These are phyloP conservation scores for Dryadula phaetusa DNA, from an alignment of 2,888 invertebrate genomes.

Conservation along the genomic window DNA sequence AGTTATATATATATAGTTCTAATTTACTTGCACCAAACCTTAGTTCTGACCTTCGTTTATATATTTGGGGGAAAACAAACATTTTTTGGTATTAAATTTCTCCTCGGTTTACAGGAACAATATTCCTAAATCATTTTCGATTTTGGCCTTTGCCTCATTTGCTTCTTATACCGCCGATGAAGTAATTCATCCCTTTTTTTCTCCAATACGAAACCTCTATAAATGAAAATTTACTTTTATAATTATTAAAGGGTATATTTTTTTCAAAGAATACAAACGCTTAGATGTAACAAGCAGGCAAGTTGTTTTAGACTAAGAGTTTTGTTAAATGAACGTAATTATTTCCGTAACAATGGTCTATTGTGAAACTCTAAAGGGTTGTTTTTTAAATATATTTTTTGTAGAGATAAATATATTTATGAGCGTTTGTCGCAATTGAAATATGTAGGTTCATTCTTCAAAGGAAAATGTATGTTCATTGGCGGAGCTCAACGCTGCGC, in stretches of 20 bases:
- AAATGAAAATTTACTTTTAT: constrained; percentile 27
- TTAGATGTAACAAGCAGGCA: not conserved
- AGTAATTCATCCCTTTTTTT: constrained; percentile 13
- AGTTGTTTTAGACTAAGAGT: not conserved
- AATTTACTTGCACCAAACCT: not conserved
- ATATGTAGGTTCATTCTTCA: too few species aligned
- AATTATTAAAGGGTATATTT: constrained; percentile 1
- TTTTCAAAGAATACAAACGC: constrained; percentile 4
- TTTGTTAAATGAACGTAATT: not conserved
- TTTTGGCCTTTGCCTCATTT: constrained; percentile 16
- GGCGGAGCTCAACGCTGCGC: too few species aligned
- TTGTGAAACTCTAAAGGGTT: not conserved
- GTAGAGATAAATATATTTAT: too few species aligned
- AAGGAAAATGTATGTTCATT: too few species aligned
- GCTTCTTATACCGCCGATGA: constrained; percentile 17
- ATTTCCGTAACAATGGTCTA: not conserved
- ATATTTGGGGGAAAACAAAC: constrained; percentile 12
- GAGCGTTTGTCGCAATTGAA: too few species aligned
- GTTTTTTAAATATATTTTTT: too few species aligned
- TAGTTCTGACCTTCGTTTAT: constrained; percentile 1
- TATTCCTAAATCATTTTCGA: constrained; percentile 29
- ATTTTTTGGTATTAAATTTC: constrained; percentile 23
- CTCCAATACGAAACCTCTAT: not conserved
- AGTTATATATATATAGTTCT: too few species aligned
- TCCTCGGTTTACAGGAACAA: constrained; percentile 13